phyloP scores from a whole-genome alignment of 2,113 vertebrate species.

The Eolophus roseicapilla region DNA sequence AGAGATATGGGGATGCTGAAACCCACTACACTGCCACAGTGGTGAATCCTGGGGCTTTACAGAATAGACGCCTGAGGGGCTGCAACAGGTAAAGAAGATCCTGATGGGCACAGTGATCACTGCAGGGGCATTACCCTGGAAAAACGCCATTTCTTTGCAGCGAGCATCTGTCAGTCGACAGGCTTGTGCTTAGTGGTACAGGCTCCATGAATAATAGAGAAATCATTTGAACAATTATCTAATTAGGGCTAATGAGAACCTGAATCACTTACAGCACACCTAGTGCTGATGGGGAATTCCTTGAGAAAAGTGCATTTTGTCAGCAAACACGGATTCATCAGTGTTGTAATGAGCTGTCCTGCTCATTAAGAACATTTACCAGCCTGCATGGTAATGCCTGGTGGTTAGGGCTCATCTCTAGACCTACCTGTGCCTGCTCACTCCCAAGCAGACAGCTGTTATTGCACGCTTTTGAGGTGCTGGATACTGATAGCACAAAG shows the following conservation, averaged over 20 bases:
- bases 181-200: not conserved
- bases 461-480: not conserved
- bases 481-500: not conserved
- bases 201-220: not conserved
- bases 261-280: not conserved
- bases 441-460: not conserved
- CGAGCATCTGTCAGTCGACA: accelerated
- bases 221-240: conserved; percentile 31
- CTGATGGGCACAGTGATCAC: not conserved
- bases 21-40: not conserved
- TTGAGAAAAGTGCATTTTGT: conserved; percentile 20
- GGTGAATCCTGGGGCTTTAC: not conserved
- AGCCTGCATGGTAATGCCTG: not conserved
- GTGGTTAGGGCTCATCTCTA: not conserved
- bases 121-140: not conserved
- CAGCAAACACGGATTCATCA: conserved; percentile 14
- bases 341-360: not conserved
- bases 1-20: not conserved
- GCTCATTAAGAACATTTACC: not conserved
- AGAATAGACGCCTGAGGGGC: accelerated
- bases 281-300: not conserved
- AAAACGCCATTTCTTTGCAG: not conserved
- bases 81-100: not conserved
- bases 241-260: conserved; percentile 21
- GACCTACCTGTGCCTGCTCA: not conserved